Conservation (phyloP, 2,113 vertebrate species). For the Neopipo cinnamomea region DNA sequence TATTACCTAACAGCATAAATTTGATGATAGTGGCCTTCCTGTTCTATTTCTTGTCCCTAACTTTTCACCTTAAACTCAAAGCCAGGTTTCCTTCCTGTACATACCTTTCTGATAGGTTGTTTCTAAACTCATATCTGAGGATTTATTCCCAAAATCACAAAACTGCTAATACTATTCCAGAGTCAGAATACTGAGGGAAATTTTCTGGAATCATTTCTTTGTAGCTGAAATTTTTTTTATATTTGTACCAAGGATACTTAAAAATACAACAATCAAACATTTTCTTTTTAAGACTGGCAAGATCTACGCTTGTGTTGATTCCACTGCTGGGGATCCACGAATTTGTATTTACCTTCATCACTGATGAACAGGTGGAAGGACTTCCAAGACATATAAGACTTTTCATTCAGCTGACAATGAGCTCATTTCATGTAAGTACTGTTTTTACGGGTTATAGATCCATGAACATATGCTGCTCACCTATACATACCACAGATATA, state of each 20-base stretch:
- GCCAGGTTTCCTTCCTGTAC: neutral
- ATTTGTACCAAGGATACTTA: neutral
- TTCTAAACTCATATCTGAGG: neutral
- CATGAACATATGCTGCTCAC: neutral
- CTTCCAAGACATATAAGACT: slow-evolving; percentile 77
- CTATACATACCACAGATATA: neutral
- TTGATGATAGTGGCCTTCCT: neutral
- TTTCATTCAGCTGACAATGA: slow-evolving; percentile 88
- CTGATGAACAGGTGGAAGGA: slow-evolving; percentile 86
- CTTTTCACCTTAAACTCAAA: neutral
- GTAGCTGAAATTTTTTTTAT: neutral
- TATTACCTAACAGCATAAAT: neutral
- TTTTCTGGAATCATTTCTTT: neutral
- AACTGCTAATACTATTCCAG: neutral
- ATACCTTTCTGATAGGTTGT: neutral
- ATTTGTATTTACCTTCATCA: slow-evolving; percentile 85
- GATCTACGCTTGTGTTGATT: slow-evolving; percentile 91
- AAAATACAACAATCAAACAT: neutral
- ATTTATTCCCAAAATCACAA: neutral
- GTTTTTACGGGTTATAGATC: neutral
- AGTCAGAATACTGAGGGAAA: neutral
- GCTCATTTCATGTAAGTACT: slow-evolving; percentile 89
- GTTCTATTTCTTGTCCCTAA: neutral
- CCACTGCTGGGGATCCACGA: slow-evolving; percentile 93
- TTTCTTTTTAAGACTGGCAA: slow-evolving; percentile 80